Evolutionary conservation across 2,888 invertebrate genomes (phyloP), one percentile per base, ranked within the genome.

Genomic region (Cheilosia variabilis): DNA sequence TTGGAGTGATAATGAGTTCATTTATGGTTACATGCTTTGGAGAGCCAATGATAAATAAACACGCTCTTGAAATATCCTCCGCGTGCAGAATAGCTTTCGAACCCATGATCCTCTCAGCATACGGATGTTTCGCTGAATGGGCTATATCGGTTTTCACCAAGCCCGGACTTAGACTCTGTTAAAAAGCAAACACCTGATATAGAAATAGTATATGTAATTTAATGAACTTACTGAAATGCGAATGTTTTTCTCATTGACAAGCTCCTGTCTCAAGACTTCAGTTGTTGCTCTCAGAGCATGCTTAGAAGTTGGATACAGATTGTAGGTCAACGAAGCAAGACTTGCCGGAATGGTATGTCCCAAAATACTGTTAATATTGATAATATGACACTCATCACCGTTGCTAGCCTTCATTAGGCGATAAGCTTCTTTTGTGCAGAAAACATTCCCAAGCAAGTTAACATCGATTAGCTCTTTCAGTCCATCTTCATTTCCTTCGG

Each of bases 291-390:
- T 88, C n/a, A 90, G 58, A 2, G 89, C 91, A 87, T 89, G 89
- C 62, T 91, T 90, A 0, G 90, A 88, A 7, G 90, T 89, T 47
- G 90, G 90, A 89, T 91, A 90, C 41, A 91, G 69, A 88, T 91
- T 91, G 55, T 89, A 89, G 2, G 89, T 89, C 47, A 88, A 87
- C 1, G 88, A 87, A 1, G 89, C 88, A 75, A 89, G 83, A 68
- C 88, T 88, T n/a, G 90, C 88, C 10, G 93, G 92, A 88, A 93
- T 92, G 4, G 90, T 90, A 87, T 93, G 93, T 4, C 93, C 93
- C 84, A 93, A 89, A 71, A 93, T 90, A 71, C 94, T 93, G 57
- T 93, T 93, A 0, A 93, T 90, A 63, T 92, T 92, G 27, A 93
- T 91, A 22, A 93, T 92, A 71, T 92, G 91, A 15, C 93, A 93